Conservation (phyloP, 2,113 vertebrate species). For the Mionectes macconnelli region DNA sequence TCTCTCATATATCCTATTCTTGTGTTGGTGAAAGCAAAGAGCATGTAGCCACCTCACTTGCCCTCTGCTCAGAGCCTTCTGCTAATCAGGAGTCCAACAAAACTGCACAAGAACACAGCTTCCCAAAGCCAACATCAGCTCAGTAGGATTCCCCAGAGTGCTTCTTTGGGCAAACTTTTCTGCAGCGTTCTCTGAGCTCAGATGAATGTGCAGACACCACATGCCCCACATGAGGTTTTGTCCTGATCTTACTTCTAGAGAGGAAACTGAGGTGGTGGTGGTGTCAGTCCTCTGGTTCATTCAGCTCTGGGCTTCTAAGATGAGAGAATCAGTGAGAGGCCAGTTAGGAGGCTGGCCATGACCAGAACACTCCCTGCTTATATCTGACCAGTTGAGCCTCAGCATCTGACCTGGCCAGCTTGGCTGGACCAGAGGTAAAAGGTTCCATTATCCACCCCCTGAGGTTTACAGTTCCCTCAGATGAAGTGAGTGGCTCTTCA, state of each 20-base stretch:
- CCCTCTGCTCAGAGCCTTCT: background rate
- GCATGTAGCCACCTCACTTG: background rate
- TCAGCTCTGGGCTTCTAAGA: background rate
- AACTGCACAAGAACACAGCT: background rate
- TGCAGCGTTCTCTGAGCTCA: background rate
- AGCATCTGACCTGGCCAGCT: background rate
- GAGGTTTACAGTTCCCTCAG: background rate
- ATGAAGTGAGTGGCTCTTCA: background rate
- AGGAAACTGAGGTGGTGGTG: background rate
- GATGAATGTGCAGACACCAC: background rate
- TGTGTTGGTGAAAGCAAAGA: background rate
- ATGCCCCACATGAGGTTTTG: background rate
- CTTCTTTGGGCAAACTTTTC: background rate
- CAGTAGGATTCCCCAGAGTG: background rate
- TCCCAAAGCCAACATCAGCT: background rate
- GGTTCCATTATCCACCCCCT: background rate
- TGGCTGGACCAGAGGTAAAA: background rate
- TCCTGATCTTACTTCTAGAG: background rate
- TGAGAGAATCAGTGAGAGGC: background rate
- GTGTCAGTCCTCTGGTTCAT: background rate
- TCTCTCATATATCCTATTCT: background rate
- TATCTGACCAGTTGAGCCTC: background rate
- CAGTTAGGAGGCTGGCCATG: rapidly evolving
- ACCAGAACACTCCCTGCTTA: background rate
- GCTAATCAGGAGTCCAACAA: background rate